Evolutionary conservation across 2,797 vertebrate species (phyloP).

Genomic region (Hybognathus amarus): DNA sequence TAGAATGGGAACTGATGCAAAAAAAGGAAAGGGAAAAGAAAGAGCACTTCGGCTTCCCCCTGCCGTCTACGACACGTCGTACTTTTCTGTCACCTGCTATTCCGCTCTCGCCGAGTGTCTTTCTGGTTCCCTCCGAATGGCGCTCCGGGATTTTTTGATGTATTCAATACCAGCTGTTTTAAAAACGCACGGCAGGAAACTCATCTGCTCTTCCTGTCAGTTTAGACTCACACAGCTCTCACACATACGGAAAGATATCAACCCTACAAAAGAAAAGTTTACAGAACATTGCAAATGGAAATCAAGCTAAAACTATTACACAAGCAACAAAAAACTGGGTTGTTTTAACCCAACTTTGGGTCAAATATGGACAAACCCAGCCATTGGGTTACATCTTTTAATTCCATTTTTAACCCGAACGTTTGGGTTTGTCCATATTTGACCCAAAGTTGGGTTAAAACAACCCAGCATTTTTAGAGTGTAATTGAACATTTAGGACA

Average conservation of each 20-base stretch:
- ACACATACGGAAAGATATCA: background rate
- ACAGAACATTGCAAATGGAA: background rate
- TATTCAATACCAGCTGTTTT: slow-evolving; percentile 34
- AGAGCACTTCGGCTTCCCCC: background rate
- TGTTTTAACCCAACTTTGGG: too few species aligned
- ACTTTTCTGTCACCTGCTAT: slow-evolving; percentile 38
- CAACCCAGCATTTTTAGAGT: too few species aligned
- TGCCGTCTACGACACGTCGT: slow-evolving; percentile 8
- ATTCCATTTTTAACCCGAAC: too few species aligned
- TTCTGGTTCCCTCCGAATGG: slow-evolving; percentile 27
- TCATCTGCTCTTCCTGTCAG: slow-evolving; percentile 13
- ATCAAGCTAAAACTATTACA: background rate
- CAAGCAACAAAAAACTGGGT: background rate
- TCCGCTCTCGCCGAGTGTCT: slow-evolving; percentile 29
- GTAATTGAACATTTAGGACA: background rate
- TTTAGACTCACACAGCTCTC: slow-evolving; percentile 1
- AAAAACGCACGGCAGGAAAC: slow-evolving; percentile 17
- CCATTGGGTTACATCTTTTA: too few species aligned
- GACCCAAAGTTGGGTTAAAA: too few species aligned
- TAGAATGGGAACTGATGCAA: background rate
- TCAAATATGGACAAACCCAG: too few species aligned
- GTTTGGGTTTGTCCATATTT: too few species aligned
- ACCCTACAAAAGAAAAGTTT: background rate
- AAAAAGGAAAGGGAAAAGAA: background rate
- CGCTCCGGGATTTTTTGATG: slow-evolving; percentile 34